A percentile compares a stretch with the other conserved stretches of the same genome.
These are phyloP conservation scores for Ladona fulva DNA, from an alignment of 1,140 invertebrate species.

Conservation along the genomic window DNA sequence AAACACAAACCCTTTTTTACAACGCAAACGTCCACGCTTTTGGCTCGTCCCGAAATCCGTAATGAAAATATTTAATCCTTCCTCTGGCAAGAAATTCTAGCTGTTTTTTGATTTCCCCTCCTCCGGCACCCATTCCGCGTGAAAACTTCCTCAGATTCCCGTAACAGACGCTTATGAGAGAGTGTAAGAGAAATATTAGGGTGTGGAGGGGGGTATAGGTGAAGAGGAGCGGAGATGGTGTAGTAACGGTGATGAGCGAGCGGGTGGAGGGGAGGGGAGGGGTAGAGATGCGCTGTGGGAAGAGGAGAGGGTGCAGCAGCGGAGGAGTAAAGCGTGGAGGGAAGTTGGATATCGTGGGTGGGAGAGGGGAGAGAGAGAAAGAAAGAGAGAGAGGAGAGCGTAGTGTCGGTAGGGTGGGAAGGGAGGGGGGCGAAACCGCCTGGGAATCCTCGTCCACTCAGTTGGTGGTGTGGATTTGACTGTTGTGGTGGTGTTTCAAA, in stretches of 20 bases:
- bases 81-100: no score
- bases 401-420: no score
- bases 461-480: slow-evolving; percentile 2
- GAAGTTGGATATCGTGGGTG: not conserved
- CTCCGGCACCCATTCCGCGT: no score
- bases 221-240: not conserved
- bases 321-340: not conserved
- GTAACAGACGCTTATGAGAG: no score
- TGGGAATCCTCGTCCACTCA: not conserved
- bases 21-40: no score
- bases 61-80: no score
- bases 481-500: not conserved
- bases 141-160: no score
- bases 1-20: no score
- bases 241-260: not conserved
- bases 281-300: not conserved
- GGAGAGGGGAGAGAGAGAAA: not conserved
- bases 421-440: not conserved
- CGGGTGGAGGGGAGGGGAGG: not conserved
- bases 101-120: no score
- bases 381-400: not conserved
- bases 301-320: not conserved
- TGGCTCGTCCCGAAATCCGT: no score
- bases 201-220: not conserved
- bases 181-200: no score